Evolutionary conservation across 2,797 vertebrate genomes (phyloP).

Genomic region (Cossypha dichroa): DNA sequence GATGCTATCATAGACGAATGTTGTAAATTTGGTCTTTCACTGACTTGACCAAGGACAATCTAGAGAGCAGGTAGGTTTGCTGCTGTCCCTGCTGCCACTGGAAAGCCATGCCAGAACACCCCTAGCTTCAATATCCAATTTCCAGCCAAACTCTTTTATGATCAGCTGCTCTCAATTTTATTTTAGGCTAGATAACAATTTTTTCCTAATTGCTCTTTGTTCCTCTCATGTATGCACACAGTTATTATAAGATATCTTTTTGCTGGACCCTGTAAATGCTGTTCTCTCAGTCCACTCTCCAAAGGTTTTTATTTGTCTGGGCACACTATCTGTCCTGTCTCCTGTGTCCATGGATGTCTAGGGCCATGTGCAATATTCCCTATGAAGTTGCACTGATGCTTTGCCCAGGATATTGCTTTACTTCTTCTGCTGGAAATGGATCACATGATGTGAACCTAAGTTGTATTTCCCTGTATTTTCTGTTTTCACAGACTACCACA

Average conservation of each 20-base stretch:
- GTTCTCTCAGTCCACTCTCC: background rate
- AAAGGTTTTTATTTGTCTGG: background rate
- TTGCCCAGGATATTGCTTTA: background rate
- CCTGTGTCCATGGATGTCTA: background rate
- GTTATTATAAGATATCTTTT: background rate
- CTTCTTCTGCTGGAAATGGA: background rate
- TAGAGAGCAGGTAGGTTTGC: background rate
- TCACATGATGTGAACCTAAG: background rate
- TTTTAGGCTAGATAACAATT: background rate
- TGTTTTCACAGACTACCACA: background rate
- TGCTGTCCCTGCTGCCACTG: background rate
- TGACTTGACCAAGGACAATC: background rate
- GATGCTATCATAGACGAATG: background rate
- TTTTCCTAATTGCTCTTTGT: background rate
- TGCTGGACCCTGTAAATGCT: background rate
- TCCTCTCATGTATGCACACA: background rate
- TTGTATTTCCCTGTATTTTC: background rate
- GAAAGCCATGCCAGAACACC: background rate
- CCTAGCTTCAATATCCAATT: background rate
- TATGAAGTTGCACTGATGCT: background rate
- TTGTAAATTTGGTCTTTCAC: background rate
- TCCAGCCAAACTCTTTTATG: background rate
- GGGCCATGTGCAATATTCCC: background rate
- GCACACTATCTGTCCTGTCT: background rate
- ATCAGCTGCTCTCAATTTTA: background rate